Base-by-base conservation (phyloP, 2,888 invertebrate species). In the Drosophila lutescens region DNA sequence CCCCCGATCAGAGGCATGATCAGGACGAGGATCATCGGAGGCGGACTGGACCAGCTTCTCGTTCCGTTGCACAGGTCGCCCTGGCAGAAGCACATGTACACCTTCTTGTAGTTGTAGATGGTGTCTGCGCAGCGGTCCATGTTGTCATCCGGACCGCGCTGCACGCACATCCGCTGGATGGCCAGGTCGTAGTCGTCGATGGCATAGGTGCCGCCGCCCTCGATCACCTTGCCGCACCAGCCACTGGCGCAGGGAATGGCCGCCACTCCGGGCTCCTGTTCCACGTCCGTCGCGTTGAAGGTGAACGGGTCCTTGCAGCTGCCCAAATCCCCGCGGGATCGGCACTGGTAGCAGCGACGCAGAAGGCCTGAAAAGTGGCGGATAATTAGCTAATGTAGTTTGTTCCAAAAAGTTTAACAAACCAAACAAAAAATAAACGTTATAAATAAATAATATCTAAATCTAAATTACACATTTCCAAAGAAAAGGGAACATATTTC, bases 141-240 rank as follows among this genome's bases (percentile, higher is more conserved):
- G 79, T 95, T 95, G 89, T 98, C 98, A n/a, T 96, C 96, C 5
- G 98, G 98, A 0, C 97, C 96, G 68, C 97, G 93, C 90, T 97
- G 97, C 0, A 98, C 93, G 86, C 98, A 98, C 93, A 96, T 95
- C 73, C 98, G 93, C 91, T 98, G 96, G 4, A 97, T 97, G 2
- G 98, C 97, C 49, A 95, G 94, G 59, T 97, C 97, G 91, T 96
- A 97, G 91, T 97, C 97, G 93, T 97, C 96, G 90, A 95, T 95
- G 90, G 96, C 95, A 78, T 95, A 94, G 54, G 95, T 93, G 82
- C 95, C 95, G 78, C 95, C 95, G 65, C 96, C 95, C 91, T 98
- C 97, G 40, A 97, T 94, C 55, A 97, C 95, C 93, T 98, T 98
- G 26, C 96, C 97, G 89, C 98, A 98, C 98, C 98, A 98, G 41